phyloP scores from a whole-genome alignment of 2,797 vertebrate species.

The Aythya fuligula region DNA sequence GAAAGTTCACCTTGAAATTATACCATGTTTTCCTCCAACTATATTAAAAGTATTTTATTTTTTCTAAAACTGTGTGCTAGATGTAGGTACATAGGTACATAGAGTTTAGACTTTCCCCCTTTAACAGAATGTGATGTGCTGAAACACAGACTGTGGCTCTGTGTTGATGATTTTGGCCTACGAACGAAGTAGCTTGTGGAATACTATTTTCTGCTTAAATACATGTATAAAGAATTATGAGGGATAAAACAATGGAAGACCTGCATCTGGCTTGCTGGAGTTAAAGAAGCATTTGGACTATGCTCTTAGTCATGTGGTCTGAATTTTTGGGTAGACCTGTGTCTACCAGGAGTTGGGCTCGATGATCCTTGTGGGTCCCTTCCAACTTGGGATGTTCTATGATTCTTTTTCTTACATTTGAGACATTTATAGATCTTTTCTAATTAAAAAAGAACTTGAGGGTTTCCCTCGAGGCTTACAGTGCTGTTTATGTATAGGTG shows the following conservation, averaged over 20 bases:
- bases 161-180: background rate
- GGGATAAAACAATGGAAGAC: background rate
- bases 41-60: background rate
- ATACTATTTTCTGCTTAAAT: background rate
- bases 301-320: no score
- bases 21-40: background rate
- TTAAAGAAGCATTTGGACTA: no score
- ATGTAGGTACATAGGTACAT: background rate
- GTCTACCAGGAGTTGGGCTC: no score
- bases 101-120: background rate
- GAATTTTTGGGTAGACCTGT: no score
- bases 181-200: background rate
- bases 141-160: background rate
- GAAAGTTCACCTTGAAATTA: background rate
- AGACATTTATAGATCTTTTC: background rate
- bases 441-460: background rate
- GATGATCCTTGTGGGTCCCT: no score
- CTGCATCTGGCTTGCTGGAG: no score
- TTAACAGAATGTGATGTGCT: background rate
- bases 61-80: background rate
- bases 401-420: background rate
- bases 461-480: background rate
- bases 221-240: background rate
- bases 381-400: no score
- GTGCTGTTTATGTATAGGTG: background rate